Base-by-base conservation (phyloP, 2,888 invertebrate genomes). In the Volucella inflata region DNA sequence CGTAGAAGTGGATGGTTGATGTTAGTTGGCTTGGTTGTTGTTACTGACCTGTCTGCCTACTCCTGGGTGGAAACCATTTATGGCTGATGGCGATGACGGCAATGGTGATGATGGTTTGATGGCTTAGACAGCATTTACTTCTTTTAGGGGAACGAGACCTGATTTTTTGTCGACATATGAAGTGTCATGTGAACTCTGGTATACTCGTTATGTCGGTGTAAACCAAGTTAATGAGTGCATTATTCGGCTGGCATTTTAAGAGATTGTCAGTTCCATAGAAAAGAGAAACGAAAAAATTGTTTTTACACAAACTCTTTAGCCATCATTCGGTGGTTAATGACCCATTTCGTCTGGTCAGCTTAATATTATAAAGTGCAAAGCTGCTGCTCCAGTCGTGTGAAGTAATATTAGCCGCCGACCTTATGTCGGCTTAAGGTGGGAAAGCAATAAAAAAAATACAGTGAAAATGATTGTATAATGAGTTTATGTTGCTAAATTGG, bases 21-120 rank as follows among this genome's bases (percentile, higher is more conserved):
- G 21, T 21, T 68, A 50, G 62, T 67, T 68, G 30, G 67, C 48
- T 57, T 38, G 60, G n/a, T 62, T 40, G 12, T 17, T 14, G 40
- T 60, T 46, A 12, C 17, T 68, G 16, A 64, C 36, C 42, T 53
- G 60, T 57, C 65, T 79, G 70, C 55, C 74, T 68, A 10, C 36
- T 65, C 60, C 48, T 48, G 64, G 55, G 65, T 57, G 65, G 60
- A 70, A 51, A 36, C 79, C 79, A 75, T 84, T 74, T 79, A 84
- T 75, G 75, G 84, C 68, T 72, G 53, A 60, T 55, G 72, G 65
- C 48, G 40, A 51, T 42, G 51, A 21, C 12, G 50, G 9, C 17
- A 21, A 9, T 62, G 14, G 38, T 21, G 16, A 60, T 16, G 21
- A 16, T 9, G 4, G 30, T 21, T 21, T 21, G 21, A 59, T 51